Evolutionary conservation across 37 sponge, comb jelly and placozoan genomes (phyloP).

Genomic region (Mnemiopsis leidyi): DNA sequence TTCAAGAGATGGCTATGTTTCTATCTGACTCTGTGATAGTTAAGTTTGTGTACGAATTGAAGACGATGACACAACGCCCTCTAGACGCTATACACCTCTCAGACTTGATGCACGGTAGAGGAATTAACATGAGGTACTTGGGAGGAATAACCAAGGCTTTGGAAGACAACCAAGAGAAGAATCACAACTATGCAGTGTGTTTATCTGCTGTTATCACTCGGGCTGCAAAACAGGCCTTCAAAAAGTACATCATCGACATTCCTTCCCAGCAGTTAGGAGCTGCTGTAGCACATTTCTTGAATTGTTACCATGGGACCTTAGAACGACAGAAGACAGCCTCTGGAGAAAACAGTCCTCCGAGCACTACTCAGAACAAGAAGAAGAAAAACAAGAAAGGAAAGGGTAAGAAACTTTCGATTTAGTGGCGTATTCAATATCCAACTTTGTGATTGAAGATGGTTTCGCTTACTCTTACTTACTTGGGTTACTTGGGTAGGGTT

Average conservation of each 20-base stretch:
- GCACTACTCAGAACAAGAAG: not conserved
- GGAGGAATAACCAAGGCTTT: constrained; percentile 72
- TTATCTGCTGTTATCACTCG: constrained; percentile 83
- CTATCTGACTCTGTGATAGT: constrained; percentile 19
- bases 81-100: not conserved
- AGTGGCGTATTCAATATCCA: too few relatives aligned
- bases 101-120: constrained; percentile 66
- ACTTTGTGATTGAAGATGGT: too few relatives aligned
- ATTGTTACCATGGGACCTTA: constrained; percentile 71
- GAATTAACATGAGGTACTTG: constrained; percentile 95
- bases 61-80: constrained; percentile 37
- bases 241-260: constrained; percentile 65
- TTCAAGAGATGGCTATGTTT: constrained; percentile 34
- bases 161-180: constrained; percentile 32
- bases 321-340: constrained; percentile 23
- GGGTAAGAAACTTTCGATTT: not conserved
- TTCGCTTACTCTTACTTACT: too few relatives aligned
- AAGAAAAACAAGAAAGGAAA: constrained; percentile 66
- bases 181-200: constrained; percentile 70
- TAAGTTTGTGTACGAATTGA: constrained; percentile 43
- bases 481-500: too few relatives aligned
- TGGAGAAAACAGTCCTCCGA: constrained; percentile 40
- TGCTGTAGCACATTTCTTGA: constrained; percentile 78
- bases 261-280: constrained; percentile 67
- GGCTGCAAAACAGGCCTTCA: constrained; percentile 75